Conservation (phyloP, 2,888 invertebrate species). For the Aspidiotus rigidus region DNA sequence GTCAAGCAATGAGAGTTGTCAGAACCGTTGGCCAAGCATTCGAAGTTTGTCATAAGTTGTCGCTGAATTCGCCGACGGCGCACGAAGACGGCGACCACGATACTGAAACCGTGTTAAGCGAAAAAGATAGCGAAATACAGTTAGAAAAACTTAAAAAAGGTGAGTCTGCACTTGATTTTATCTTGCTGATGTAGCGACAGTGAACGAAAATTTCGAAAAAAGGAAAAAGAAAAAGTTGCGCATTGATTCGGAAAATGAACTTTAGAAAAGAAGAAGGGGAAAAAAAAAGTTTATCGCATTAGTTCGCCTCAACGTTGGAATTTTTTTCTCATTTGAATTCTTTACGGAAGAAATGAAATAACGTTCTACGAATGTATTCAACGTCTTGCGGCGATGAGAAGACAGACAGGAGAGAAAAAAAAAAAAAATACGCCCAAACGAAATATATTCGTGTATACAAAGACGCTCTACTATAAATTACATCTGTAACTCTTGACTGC, state of each 20-base stretch:
- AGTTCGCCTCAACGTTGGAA: too few relatives aligned
- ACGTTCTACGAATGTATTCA: too few relatives aligned
- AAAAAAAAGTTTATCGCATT: too few relatives aligned
- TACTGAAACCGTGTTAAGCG: slow-evolving; percentile 38
- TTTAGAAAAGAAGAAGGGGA: too few relatives aligned
- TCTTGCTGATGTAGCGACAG: not conserved
- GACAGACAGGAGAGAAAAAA: too few relatives aligned
- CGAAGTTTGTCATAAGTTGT: slow-evolving; percentile 96
- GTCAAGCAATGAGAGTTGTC: slow-evolving; percentile 96
- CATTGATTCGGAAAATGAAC: not conserved
- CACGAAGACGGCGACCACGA: slow-evolving; percentile 45
- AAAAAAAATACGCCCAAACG: too few relatives aligned
- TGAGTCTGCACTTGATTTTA: slow-evolving; percentile 9
- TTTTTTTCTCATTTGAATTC: too few relatives aligned
- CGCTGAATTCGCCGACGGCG: slow-evolving; percentile 48
- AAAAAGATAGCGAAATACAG: slow-evolving; percentile 44
- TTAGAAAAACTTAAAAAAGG: slow-evolving; percentile 36
- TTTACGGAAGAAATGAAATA: too few relatives aligned
- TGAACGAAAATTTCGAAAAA: not conserved
- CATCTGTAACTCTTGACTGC: too few relatives aligned
- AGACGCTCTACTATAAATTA: too few relatives aligned
- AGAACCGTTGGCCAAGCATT: slow-evolving; percentile 98
- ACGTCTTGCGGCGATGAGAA: too few relatives aligned
- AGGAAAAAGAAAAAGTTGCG: not conserved
- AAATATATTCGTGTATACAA: too few relatives aligned